Evolutionary conservation across 2,113 vertebrate genomes (phyloP).

Genomic region (Lamprotornis superbus): DNA sequence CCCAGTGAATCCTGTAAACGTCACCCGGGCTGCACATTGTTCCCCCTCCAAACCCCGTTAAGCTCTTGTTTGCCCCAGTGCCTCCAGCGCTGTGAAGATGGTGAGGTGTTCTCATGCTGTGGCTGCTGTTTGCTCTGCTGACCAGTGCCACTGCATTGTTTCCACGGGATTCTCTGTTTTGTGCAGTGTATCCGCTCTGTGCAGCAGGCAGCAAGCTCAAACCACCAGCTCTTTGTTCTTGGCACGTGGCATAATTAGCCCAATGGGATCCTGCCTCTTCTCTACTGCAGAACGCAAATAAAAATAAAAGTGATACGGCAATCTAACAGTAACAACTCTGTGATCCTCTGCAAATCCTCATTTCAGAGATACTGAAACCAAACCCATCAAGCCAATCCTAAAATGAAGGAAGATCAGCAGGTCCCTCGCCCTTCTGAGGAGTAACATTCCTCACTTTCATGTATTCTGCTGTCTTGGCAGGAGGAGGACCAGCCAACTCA

Average conservation of each 20-base stretch:
- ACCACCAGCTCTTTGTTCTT: background rate
- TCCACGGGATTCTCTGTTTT: background rate
- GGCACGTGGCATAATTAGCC: background rate
- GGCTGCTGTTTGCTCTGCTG: background rate
- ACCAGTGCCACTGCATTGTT: background rate
- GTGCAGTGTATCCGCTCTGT: background rate
- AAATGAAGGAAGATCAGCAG: background rate
- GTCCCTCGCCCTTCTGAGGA: background rate
- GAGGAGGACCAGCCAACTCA: background rate
- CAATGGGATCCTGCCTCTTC: background rate
- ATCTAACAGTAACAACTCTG: too few species aligned
- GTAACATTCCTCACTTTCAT: background rate
- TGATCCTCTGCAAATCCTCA: background rate
- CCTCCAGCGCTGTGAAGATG: rapidly evolving
- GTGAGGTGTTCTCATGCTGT: background rate
- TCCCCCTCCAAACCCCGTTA: background rate
- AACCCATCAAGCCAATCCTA: background rate
- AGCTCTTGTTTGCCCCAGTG: background rate
- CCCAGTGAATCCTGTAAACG: background rate
- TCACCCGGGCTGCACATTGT: background rate
- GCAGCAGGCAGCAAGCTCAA: background rate
- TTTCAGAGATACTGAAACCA: background rate
- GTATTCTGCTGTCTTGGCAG: background rate
- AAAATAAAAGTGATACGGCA: background rate
- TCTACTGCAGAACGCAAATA: background rate